phyloP scores from a whole-genome alignment of 2,113 vertebrate species.

The Brachypteracias leptosomus region DNA sequence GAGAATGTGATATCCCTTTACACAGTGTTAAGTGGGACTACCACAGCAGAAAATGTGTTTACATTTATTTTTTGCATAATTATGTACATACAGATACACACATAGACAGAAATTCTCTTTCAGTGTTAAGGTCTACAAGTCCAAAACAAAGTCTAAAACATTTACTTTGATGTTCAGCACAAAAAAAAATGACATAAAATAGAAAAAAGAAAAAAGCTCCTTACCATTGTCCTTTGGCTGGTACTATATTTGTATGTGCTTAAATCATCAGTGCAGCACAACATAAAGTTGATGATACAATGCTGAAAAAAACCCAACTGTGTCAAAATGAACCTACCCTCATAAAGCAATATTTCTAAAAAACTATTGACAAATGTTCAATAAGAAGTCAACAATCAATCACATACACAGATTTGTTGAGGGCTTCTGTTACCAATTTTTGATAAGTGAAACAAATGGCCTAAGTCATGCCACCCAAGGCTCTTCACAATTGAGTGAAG shows the following conservation, averaged over 20 bases:
- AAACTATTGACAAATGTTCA: constrained; percentile 54
- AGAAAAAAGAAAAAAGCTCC: not conserved
- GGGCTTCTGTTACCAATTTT: constrained; percentile 61
- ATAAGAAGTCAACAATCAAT: constrained; percentile 63
- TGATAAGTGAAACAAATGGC: constrained; percentile 67
- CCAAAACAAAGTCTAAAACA: not conserved
- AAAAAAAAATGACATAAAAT: not conserved
- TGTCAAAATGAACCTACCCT: constrained; percentile 3
- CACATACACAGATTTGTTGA: constrained; percentile 48
- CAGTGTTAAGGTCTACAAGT: not conserved
- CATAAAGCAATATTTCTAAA: constrained; percentile 53
- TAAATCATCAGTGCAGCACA: not conserved
- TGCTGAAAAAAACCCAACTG: not conserved
- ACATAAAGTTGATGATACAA: not conserved
- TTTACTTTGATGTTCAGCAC: not conserved
- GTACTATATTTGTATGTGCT: not conserved
- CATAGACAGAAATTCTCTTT: not conserved
- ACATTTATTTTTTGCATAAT: not conserved
- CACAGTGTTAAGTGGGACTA: not conserved
- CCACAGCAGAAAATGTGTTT: not conserved
- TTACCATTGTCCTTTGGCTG: not conserved
- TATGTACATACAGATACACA: not conserved
- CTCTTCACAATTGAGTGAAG: constrained; percentile 22
- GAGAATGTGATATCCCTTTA: not conserved
- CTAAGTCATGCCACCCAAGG: constrained; percentile 53